Evolutionary conservation across 1,140 invertebrate genomes (phyloP), one percentile per base, ranked within the genome.

Genomic region (Portunus trituberculatus): DNA sequence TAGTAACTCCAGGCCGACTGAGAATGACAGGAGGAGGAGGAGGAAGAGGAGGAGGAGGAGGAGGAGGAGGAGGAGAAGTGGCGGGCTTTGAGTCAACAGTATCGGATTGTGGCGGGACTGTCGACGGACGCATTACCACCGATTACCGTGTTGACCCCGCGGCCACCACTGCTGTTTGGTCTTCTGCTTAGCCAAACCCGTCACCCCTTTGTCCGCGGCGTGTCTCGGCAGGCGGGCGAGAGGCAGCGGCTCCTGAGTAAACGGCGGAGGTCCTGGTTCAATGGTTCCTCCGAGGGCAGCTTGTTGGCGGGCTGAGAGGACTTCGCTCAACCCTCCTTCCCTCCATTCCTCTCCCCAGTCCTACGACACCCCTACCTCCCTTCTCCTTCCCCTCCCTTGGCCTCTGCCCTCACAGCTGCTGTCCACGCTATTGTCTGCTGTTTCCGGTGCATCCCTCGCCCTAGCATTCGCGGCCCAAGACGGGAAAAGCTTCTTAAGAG

Each of bases 121-220:
- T 93, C 92, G 76, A 93, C 83, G 92, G 82, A 93, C 82, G 83
- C 92, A 93, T 93, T 93, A 93, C 92, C 82, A 31, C 82, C 92
- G 92, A 93, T 93, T 93, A 93, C 92, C 25, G 76, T 93, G 92
- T 86, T 93, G 92, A 93, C 92, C 92, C 39, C 39, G 92, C 39
- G 92, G 92, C 92, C 82, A 86, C 39, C 92, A 86, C 92, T 45
- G 39, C 46, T 93, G 92, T 93, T 93, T 93, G 92, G 82, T 48
- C 92, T 93, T 86, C 76, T 86, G 92, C 92, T 93, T 93, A 93
- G 46, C 83, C 92, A 93, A 93, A 93, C 92, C 76, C 83, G 39
- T 46, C 76, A 86, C 92, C 45, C 92, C 82, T 93, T 86, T 93
- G 92, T 93, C 76, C 92, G 46, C 67, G 92, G 76, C 92, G 76